Conservation (phyloP, 2,113 vertebrate species). For the Chunga burmeisteri region DNA sequence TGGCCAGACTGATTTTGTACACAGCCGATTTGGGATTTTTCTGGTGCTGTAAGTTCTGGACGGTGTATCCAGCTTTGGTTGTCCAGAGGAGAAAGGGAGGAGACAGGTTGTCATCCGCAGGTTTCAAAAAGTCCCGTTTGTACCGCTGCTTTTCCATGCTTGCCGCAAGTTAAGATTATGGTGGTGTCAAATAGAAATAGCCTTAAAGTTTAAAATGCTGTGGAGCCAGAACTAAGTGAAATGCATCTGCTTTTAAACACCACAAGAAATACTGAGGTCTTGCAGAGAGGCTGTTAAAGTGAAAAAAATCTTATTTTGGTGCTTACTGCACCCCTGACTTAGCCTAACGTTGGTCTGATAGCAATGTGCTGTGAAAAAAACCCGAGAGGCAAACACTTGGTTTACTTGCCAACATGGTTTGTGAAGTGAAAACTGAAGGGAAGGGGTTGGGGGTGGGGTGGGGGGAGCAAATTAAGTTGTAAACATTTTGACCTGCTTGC, state of each 20-base stretch:
- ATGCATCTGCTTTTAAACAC: background rate
- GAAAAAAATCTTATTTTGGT: slow-evolving; percentile 6
- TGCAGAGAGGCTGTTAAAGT: slow-evolving; percentile 30
- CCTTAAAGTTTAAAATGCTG: background rate
- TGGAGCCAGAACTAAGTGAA: background rate
- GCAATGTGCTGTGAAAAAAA: slow-evolving; percentile 13
- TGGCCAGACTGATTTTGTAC: background rate
- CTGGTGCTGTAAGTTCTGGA: background rate
- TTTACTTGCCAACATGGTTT: slow-evolving; percentile 27
- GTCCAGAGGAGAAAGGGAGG: background rate
- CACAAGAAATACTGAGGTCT: background rate
- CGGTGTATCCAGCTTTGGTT: background rate
- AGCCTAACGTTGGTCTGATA: background rate
- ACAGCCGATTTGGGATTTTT: background rate
- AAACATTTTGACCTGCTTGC: slow-evolving; percentile 73
- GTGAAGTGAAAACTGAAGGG: slow-evolving; percentile 40
- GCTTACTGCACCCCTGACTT: slow-evolving; percentile 18
- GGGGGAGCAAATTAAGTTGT: slow-evolving; percentile 40
- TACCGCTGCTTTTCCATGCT: background rate
- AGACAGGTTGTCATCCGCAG: background rate
- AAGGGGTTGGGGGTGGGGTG: background rate
- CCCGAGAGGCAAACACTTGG: background rate
- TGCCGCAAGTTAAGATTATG: too few species aligned
- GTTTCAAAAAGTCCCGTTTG: background rate
- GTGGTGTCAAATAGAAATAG: background rate